Evolutionary conservation across 1,140 invertebrate genomes (phyloP).

Genomic region (Drosophila nigromelanica): DNA sequence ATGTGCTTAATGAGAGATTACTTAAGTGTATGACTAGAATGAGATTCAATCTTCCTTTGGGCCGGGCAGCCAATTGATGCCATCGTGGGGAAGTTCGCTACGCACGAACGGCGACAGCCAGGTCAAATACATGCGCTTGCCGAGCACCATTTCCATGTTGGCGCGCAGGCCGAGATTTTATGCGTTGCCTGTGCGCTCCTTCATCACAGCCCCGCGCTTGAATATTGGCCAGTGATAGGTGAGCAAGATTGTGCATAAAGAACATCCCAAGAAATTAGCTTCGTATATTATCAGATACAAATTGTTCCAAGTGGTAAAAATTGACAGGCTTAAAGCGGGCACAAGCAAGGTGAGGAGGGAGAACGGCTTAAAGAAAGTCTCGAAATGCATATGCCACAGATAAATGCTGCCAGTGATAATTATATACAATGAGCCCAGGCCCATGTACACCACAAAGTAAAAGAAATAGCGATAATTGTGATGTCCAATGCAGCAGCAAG

Average conservation of each 20-base stretch:
- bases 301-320: conserved; percentile 79
- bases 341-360: conserved; percentile 87
- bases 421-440: conserved; percentile 88
- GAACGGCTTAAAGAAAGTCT: conserved; percentile 84
- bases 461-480: conserved; percentile 95
- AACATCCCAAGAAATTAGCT: conserved; percentile 87
- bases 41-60: conserved; percentile 36
- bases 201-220: conserved; percentile 87
- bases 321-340: conserved; percentile 87
- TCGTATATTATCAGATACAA: conserved; percentile 88
- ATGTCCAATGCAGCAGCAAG: conserved; percentile 95
- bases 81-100: conserved; percentile 91
- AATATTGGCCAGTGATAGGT: conserved; percentile 88
- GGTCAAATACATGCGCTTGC: conserved; percentile 89
- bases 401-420: conserved; percentile 89
- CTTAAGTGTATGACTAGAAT: conserved; percentile 27
- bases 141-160: conserved; percentile 90
- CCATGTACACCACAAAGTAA: conserved; percentile 92
- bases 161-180: conserved; percentile 89
- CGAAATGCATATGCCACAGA: conserved; percentile 85
- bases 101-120: conserved; percentile 91
- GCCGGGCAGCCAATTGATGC: conserved; percentile 87
- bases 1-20: conserved; percentile 33
- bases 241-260: conserved; percentile 88
- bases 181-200: conserved; percentile 85